A percentile compares a stretch with the other conserved stretches of the same genome.
phyloP scores from a whole-genome alignment of 2,888 invertebrate genomes.

The Disparrhopalites patrizii region DNA sequence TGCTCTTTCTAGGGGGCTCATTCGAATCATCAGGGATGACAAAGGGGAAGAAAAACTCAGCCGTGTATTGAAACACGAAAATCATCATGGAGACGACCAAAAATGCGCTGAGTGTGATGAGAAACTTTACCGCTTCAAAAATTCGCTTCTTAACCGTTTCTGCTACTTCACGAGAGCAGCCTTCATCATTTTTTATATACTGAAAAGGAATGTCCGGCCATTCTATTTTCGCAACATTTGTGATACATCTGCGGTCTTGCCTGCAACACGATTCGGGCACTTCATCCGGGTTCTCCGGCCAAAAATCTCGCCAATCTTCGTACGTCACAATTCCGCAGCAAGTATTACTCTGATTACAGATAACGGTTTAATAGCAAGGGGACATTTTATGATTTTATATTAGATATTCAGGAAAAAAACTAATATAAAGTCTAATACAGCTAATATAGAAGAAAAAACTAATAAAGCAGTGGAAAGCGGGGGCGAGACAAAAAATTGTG shows the following conservation, averaged over 20 bases:
- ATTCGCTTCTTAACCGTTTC: neutral
- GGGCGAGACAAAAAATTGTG: neutral
- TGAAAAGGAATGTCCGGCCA: neutral
- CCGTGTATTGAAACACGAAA: neutral
- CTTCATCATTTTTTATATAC: conserved; percentile 1
- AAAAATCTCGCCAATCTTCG: neutral
- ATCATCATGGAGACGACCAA: neutral
- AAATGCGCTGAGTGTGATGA: neutral
- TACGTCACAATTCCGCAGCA: conserved; percentile 2
- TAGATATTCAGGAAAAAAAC: too few species aligned
- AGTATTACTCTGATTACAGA: neutral
- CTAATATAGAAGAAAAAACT: too few species aligned
- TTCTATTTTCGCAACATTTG: neutral
- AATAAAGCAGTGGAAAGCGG: too few species aligned
- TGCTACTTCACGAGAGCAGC: neutral
- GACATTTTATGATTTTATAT: too few species aligned
- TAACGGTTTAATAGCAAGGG: too few species aligned
- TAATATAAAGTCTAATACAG: too few species aligned
- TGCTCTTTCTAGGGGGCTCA: neutral
- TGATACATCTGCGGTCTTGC: neutral
- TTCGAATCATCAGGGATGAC: neutral
- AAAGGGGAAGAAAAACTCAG: neutral
- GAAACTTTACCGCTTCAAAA: neutral
- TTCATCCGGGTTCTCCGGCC: neutral
- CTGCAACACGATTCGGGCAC: neutral